These are phyloP conservation scores for Caenorhabditis panamensis DNA, from an alignment of 2,888 invertebrate genomes.

Conservation along the genomic window DNA sequence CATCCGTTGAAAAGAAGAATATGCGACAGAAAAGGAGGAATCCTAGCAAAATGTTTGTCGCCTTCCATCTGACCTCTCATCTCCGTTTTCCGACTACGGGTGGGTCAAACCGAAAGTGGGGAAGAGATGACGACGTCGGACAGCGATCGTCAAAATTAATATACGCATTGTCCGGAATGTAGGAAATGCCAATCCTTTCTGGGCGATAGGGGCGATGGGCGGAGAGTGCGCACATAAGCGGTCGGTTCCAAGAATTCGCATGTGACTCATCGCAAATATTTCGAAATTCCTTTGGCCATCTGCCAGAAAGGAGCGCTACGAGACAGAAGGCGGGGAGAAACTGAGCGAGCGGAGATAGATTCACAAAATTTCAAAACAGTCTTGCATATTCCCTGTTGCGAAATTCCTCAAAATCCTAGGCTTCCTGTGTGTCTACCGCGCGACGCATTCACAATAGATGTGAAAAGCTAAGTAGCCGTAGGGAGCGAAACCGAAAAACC, in stretches of 20 bases:
- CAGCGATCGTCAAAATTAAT: slow-evolving; percentile 43
- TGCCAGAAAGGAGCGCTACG: slow-evolving; percentile 2
- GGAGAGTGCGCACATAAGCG: slow-evolving; percentile 16
- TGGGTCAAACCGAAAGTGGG: slow-evolving; percentile 32
- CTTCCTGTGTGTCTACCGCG: not conserved
- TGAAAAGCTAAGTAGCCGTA: slow-evolving; percentile 22
- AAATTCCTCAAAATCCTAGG: slow-evolving; percentile 20
- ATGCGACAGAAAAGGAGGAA: not conserved
- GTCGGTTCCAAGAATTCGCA: slow-evolving; percentile 38
- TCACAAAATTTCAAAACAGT: slow-evolving; percentile 15
- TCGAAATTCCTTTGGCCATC: slow-evolving; percentile 42
- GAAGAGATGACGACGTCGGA: slow-evolving; percentile 1
- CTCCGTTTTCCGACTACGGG: slow-evolving; percentile 31
- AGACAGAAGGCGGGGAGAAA: not conserved
- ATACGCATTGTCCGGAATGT: slow-evolving; percentile 38
- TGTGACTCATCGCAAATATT: slow-evolving; percentile 57
- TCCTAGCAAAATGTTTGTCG: slow-evolving; percentile 22
- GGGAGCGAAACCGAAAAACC: slow-evolving; percentile 28
- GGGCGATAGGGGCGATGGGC: slow-evolving; percentile 1
- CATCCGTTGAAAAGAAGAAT: not conserved
- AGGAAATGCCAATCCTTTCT: slow-evolving; percentile 28
- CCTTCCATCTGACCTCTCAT: slow-evolving; percentile 31
- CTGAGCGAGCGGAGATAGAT: not conserved
- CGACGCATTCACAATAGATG: not conserved
- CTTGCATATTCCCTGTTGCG: slow-evolving; percentile 1